Conservation (phyloP, 2,797 vertebrate genomes). For the Pseudocheirus occidentalis region DNA sequence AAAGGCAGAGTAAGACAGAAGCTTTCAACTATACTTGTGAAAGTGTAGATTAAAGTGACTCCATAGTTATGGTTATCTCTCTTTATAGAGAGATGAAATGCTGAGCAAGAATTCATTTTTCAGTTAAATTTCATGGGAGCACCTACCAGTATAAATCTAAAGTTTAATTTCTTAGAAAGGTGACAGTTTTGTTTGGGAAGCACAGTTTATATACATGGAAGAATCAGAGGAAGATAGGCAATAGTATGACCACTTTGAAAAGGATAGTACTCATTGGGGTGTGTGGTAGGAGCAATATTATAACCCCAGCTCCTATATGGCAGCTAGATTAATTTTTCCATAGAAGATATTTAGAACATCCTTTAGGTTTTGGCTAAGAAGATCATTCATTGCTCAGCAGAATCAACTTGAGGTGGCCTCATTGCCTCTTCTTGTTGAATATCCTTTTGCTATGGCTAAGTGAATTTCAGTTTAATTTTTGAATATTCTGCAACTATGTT, state of each 20-base stretch:
- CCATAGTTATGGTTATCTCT: conserved; percentile 1
- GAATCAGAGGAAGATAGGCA: not conserved
- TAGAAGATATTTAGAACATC: not conserved
- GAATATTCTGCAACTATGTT: not conserved
- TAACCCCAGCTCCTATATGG: not conserved
- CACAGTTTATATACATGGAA: not conserved
- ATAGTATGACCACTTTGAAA: not conserved
- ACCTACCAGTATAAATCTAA: not conserved
- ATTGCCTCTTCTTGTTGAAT: not conserved
- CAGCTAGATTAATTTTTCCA: not conserved
- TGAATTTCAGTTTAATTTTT: not conserved
- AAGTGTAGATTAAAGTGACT: not conserved
- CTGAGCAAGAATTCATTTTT: not conserved
- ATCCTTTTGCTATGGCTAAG: not conserved
- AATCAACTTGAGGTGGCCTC: not conserved
- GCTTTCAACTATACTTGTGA: conserved; percentile 7
- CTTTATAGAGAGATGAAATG: not conserved
- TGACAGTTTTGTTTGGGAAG: not conserved
- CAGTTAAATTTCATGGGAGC: conserved; percentile 19
- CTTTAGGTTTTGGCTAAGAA: not conserved
- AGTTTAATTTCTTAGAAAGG: too few relatives aligned
- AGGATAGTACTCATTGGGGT: not conserved
- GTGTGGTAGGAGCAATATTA: not conserved
- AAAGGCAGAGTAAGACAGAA: not conserved
- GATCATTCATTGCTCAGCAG: not conserved